These are phyloP conservation scores for Catagonus wagneri DNA, from an alignment of 2,113 vertebrate species.

Conservation along the genomic window DNA sequence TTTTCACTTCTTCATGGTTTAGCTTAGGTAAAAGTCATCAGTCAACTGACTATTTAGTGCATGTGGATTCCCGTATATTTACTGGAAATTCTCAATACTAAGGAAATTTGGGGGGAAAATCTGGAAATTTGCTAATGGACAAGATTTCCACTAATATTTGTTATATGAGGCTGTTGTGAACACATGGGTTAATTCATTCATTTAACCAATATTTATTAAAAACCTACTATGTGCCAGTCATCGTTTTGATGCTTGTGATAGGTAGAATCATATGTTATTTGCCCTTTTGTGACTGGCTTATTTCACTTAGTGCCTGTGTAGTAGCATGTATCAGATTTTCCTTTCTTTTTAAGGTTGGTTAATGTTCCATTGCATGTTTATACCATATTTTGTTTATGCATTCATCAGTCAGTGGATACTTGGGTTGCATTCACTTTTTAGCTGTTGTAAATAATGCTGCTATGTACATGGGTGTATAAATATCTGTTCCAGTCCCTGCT, in stretches of 20 bases:
- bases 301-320: background rate
- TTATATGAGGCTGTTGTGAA: background rate
- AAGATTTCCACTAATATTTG: background rate
- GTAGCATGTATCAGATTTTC: background rate
- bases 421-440: background rate
- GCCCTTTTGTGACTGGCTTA: background rate
- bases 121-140: background rate
- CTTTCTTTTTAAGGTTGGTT: background rate
- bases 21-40: slow-evolving; percentile 28
- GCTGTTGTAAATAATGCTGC: background rate
- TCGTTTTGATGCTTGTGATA: background rate
- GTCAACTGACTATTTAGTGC: background rate
- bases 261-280: background rate
- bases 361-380: background rate
- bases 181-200: background rate
- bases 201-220: background rate
- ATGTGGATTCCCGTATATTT: background rate
- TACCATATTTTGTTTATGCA: background rate
- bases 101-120: background rate
- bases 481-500: background rate
- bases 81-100: background rate
- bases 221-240: background rate
- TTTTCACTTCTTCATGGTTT: slow-evolving; percentile 34
- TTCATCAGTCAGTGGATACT: background rate
- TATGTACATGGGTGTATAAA: background rate